Percentiles rank a stretch among this genome's conserved stretches.
phyloP scores from a whole-genome alignment of 2,888 invertebrate genomes.

The Papilio protenor region DNA sequence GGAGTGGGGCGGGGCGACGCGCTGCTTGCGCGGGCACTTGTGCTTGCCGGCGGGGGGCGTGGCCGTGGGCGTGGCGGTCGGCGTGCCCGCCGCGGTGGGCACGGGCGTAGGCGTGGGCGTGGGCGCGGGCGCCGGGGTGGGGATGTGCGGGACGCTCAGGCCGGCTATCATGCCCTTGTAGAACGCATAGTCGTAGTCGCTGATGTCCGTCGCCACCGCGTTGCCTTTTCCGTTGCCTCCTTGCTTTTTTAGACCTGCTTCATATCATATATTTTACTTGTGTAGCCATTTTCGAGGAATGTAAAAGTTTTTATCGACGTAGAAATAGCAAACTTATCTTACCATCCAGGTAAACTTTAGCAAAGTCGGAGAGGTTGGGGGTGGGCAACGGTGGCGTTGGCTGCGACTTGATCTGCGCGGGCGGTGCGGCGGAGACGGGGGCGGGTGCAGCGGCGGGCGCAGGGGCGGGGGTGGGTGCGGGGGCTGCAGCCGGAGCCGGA shows the following conservation, averaged over 20 bases:
- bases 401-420: constrained; percentile 34
- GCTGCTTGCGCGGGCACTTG: constrained; percentile 79
- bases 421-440: constrained; percentile 62
- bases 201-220: constrained; percentile 56
- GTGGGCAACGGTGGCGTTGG: constrained; percentile 42
- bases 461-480: constrained; percentile 49
- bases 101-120: constrained; percentile 50
- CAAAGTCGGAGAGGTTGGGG: constrained; percentile 63
- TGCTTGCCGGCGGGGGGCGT: constrained; percentile 62
- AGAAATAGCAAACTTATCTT: constrained; percentile 43
- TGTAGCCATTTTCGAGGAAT: neutral
- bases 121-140: constrained; percentile 44
- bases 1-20: constrained; percentile 67
- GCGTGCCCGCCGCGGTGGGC: constrained; percentile 45
- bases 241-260: constrained; percentile 53
- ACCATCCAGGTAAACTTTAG: constrained; percentile 74
- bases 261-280: neutral
- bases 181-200: constrained; percentile 53
- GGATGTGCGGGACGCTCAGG: constrained; percentile 32
- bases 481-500: constrained; percentile 49
- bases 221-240: constrained; percentile 60
- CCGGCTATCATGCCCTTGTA: constrained; percentile 39
- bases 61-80: constrained; percentile 51
- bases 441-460: constrained; percentile 46
- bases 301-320: neutral